Percentiles rank a stretch among this genome's conserved stretches.
These are phyloP conservation scores for Nomada hirtipes DNA, from an alignment of 2,888 invertebrate species.

Conservation along the genomic window DNA sequence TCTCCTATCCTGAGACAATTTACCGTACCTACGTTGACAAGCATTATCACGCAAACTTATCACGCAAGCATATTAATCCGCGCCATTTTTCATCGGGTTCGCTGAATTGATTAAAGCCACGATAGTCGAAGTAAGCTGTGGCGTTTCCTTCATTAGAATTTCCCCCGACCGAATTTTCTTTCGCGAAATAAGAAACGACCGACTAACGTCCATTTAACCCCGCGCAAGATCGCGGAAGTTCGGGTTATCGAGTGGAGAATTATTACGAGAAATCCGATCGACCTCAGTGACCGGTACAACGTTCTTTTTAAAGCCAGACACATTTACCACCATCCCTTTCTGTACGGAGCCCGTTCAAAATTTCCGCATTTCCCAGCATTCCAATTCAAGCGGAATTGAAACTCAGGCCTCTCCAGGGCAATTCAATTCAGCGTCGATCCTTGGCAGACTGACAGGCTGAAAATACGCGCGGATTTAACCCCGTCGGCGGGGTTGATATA, in stretches of 20 bases:
- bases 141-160: not conserved
- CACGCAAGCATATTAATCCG: conserved; percentile 8
- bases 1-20: conserved; percentile 13
- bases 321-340: not conserved
- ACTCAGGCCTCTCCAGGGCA: conserved; percentile 6
- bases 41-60: conserved; percentile 14
- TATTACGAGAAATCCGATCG: not conserved
- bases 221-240: not conserved
- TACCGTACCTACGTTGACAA: conserved; percentile 7
- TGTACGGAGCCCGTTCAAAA: not conserved
- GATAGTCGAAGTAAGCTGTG: not conserved
- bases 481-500: conserved; percentile 20
- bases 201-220: not conserved
- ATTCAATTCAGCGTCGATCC: conserved; percentile 39
- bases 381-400: not conserved
- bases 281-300: not conserved
- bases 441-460: conserved; percentile 15
- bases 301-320: not conserved
- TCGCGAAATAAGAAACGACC: not conserved
- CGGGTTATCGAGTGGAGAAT: not conserved
- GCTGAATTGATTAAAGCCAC: conserved; percentile 18
- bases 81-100: conserved; percentile 10
- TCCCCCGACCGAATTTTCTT: not conserved
- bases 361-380: not conserved
- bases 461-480: conserved; percentile 29